phyloP scores from a whole-genome alignment of 2,113 vertebrate species.

The Amia ocellicauda region DNA sequence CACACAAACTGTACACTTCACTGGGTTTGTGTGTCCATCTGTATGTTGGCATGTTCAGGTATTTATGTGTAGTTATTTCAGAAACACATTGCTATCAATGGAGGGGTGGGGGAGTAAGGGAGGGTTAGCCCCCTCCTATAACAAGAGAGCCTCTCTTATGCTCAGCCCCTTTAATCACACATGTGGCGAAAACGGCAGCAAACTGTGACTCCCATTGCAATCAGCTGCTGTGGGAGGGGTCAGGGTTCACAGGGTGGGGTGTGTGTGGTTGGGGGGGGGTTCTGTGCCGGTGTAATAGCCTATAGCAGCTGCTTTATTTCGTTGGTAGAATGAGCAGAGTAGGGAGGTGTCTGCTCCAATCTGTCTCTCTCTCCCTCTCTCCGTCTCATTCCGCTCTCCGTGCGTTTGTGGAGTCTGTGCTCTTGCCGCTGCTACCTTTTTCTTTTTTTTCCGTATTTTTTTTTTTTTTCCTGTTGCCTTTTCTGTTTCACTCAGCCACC shows the following conservation, averaged over 20 bases:
- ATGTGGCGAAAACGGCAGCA: constrained; percentile 9
- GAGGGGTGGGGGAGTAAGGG: too few species aligned
- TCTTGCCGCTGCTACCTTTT: neutral
- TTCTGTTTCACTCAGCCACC: neutral
- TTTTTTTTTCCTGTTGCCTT: too few species aligned
- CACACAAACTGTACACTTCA: neutral
- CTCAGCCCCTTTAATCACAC: too few species aligned
- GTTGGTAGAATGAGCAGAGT: constrained; percentile 12
- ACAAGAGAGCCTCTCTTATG: too few species aligned
- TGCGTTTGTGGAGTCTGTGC: constrained; percentile 1
- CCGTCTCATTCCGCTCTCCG: constrained; percentile 4
- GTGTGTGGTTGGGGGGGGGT: constrained; percentile 8
- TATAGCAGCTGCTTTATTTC: constrained; percentile 42
- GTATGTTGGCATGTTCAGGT: too few species aligned
- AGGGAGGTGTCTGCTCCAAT: constrained; percentile 9
- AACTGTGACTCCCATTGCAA: neutral
- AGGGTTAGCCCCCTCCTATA: too few species aligned
- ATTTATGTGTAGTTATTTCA: too few species aligned
- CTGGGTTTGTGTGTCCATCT: too few species aligned
- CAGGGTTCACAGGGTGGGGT: neutral
- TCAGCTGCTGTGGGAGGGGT: constrained; percentile 9
- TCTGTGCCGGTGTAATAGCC: constrained; percentile 39
- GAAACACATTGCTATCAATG: too few species aligned
- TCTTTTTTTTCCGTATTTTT: neutral
- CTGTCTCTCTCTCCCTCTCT: constrained; percentile 12